Evolutionary conservation across 2,888 invertebrate genomes (phyloP).

Genomic region (Epistrophella euchroma): DNA sequence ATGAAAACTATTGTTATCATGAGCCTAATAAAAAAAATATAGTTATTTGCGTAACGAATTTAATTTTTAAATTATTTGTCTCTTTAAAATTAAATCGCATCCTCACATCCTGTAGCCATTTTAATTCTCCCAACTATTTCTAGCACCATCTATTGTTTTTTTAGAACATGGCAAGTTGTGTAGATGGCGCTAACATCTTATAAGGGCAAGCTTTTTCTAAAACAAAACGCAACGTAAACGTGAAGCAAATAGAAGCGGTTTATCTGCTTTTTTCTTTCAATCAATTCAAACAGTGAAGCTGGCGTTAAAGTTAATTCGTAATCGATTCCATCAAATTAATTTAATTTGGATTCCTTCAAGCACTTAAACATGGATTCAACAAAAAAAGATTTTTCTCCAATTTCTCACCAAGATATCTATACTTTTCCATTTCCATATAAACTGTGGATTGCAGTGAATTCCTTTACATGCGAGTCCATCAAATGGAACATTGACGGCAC

Average conservation of each 20-base stretch:
- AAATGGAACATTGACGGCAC: conserved; percentile 79
- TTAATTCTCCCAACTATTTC: too few relatives aligned
- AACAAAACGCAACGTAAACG: background rate
- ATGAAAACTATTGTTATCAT: too few relatives aligned
- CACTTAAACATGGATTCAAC: background rate
- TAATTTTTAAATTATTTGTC: too few relatives aligned
- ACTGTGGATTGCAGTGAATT: conserved; percentile 77
- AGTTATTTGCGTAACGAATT: too few relatives aligned
- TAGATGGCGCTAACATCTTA: background rate
- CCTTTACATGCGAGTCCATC: conserved; percentile 77
- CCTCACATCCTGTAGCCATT: too few relatives aligned
- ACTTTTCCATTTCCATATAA: conserved; percentile 79
- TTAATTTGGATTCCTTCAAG: background rate
- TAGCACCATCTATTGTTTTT: too few relatives aligned
- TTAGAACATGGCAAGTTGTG: background rate
- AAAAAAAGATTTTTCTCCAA: background rate
- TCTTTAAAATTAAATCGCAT: too few relatives aligned
- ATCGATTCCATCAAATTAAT: background rate
- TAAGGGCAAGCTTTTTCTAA: background rate
- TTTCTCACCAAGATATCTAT: conserved; percentile 77
- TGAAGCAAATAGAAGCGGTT: too few relatives aligned
- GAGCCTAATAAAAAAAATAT: too few relatives aligned
- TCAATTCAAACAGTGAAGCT: background rate
- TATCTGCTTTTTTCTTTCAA: background rate
- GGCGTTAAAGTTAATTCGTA: too few relatives aligned